Evolutionary conservation across 2,888 invertebrate species (phyloP).

Genomic region (Pandemis cinnamomeana): DNA sequence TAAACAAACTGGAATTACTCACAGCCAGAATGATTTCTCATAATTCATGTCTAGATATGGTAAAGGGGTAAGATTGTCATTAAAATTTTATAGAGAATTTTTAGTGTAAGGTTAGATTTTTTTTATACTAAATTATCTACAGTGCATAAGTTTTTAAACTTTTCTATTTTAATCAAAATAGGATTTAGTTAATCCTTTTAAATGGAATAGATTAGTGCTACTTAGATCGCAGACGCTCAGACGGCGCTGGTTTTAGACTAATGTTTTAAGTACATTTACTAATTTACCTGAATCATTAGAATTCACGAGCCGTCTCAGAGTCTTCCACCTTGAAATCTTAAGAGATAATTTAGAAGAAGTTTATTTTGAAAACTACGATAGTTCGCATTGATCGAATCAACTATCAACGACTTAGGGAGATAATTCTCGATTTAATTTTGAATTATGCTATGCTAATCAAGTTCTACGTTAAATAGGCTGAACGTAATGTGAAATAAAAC

Average conservation of each 20-base stretch:
- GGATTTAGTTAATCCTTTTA: conserved; percentile 73
- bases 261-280: conserved; percentile 38
- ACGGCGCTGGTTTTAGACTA: conserved; percentile 48
- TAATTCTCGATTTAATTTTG: conserved; percentile 71
- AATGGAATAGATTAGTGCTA: conserved; percentile 77
- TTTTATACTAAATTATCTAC: conserved; percentile 81
- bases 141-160: conserved; percentile 79
- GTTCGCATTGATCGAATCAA: conserved; percentile 70
- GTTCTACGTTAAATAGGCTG: conserved; percentile 70
- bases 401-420: conserved; percentile 70
- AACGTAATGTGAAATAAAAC: conserved; percentile 45
- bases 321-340: conserved; percentile 70
- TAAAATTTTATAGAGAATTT: conserved; percentile 63
- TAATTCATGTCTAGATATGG: conserved; percentile 80
- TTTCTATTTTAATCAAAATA: conserved; percentile 76
- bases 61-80: conserved; percentile 70
- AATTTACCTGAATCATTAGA: conserved; percentile 42
- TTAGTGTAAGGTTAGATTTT: conserved; percentile 69
- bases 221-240: conserved; percentile 56
- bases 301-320: conserved; percentile 52
- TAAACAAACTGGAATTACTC: conserved; percentile 76
- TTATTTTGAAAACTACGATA: conserved; percentile 78
- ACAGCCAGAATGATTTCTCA: conserved; percentile 84
- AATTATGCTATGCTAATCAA: conserved; percentile 77
- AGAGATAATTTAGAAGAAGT: conserved; percentile 79